These are phyloP conservation scores for Rhabdomys pumilio DNA, from an alignment of 2,797 vertebrate species.

Conservation along the genomic window DNA sequence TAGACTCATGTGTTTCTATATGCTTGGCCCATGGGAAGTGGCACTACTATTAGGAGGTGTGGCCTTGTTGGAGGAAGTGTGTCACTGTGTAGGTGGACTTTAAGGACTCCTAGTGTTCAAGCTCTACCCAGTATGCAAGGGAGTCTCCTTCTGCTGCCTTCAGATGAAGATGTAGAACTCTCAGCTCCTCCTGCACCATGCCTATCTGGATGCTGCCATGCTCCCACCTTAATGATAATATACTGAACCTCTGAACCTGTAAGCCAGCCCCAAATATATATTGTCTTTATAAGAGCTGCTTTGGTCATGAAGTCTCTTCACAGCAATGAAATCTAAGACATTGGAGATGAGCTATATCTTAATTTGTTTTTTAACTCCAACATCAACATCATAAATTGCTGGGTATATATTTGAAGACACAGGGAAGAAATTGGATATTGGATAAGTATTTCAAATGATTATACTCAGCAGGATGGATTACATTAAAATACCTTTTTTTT, in stretches of 20 bases:
- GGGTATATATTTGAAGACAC: slow-evolving; percentile 26
- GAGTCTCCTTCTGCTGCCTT: neutral
- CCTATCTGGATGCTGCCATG: neutral
- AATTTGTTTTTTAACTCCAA: neutral
- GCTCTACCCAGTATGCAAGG: neutral
- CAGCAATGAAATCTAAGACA: neutral
- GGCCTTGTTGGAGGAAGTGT: neutral
- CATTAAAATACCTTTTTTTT: slow-evolving; percentile 62
- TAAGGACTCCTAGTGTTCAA: neutral
- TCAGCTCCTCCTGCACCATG: neutral
- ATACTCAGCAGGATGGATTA: slow-evolving; percentile 51
- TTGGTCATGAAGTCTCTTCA: neutral
- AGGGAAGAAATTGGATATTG: slow-evolving; percentile 52
- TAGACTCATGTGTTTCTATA: neutral
- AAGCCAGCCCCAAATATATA: neutral
- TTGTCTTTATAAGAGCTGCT: neutral
- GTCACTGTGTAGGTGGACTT: neutral
- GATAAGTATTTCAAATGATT: slow-evolving; percentile 68
- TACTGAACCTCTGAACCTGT: neutral
- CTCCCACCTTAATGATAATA: neutral
- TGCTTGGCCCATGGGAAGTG: neutral
- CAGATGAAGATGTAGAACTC: neutral
- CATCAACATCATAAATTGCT: slow-evolving; percentile 58
- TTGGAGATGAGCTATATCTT: neutral
- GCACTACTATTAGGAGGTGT: neutral